These are phyloP conservation scores for Gisinianus flammeolus DNA, from an alignment of 2,888 invertebrate species.

Conservation along the genomic window DNA sequence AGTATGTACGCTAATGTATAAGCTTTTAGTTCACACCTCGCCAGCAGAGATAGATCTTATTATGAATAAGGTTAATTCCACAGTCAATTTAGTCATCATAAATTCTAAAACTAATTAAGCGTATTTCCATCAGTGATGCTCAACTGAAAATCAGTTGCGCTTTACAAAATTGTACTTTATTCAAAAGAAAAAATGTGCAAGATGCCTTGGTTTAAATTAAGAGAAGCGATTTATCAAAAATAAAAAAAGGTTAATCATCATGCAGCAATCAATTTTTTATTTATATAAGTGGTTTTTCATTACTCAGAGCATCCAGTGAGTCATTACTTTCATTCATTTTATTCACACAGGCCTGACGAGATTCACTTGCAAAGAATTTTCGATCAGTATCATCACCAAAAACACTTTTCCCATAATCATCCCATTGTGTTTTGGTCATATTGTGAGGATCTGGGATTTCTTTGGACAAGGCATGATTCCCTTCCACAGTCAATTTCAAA, in stretches of 20 bases:
- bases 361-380: constrained; percentile 55
- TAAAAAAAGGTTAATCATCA: background rate
- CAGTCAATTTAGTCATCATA: too few relatives aligned
- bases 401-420: constrained; percentile 54
- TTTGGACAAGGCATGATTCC: constrained; percentile 53
- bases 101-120: too few relatives aligned
- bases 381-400: constrained; percentile 51
- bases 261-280: background rate
- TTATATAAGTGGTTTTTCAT: background rate
- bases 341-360: constrained; percentile 47
- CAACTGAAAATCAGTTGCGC: too few relatives aligned
- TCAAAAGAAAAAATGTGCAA: background rate
- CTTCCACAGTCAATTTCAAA: constrained; percentile 53
- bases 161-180: too few relatives aligned
- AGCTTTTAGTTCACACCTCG: too few relatives aligned
- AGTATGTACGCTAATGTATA: too few relatives aligned
- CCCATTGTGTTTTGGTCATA: constrained; percentile 57
- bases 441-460: constrained; percentile 54
- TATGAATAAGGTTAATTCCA: too few relatives aligned
- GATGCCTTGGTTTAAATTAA: background rate
- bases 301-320: background rate
- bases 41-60: too few relatives aligned
- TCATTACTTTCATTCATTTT: constrained; percentile 49
- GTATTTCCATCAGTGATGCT: too few relatives aligned
- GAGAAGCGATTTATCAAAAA: background rate